Base-by-base conservation (phyloP, 92 coral and sea anemone species). In the Palythoa heliodiscus region DNA sequence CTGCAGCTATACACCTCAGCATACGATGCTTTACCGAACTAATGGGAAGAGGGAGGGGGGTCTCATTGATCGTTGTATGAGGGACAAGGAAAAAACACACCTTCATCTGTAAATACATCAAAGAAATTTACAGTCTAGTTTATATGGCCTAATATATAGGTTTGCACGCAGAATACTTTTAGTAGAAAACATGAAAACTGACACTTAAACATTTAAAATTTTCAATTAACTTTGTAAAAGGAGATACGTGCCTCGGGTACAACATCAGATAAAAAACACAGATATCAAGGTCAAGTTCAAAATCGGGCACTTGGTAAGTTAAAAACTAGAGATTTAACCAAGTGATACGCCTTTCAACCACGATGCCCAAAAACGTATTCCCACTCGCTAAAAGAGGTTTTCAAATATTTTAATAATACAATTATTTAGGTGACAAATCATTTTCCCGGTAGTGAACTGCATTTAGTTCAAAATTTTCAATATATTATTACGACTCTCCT, bases 221-320 rank as follows among this genome's bases (percentile, higher is more conserved):
- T 66, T 29, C 48, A 80, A 80, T 63, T 37, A 79, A 37, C 70
- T 78, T 60, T 66, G 39, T 14, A 69, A 69, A 64, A 24, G 66
- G 73, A 48, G 38, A 61, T 80, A 80, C 63, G 73, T 80, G 74
- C 73, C 23, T 80, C 23, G 14, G 74, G 61, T 80, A 47, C 66
- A 68, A 80, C 22, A 80, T 6, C 84, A 80, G 73, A 76, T 76
- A 11, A 13, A 23, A 54, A 80, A 66, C 40, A 24, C 16, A 63
- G 84, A 48, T 80, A 66, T 47, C 17, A 47, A 15, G 75, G 74
- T 70, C 22, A 52, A 47, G 73, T 67, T 80, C 74, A 80, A 80
- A 19, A 80, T 16, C 55, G 5, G 40, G 72, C 84, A 50, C 84
- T 80, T 70, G 4, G 19, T 8, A 67, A 29, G 55, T 60, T 47